These are phyloP conservation scores for Apamea monoglypha DNA, from an alignment of 2,888 invertebrate genomes.

Conservation along the genomic window DNA sequence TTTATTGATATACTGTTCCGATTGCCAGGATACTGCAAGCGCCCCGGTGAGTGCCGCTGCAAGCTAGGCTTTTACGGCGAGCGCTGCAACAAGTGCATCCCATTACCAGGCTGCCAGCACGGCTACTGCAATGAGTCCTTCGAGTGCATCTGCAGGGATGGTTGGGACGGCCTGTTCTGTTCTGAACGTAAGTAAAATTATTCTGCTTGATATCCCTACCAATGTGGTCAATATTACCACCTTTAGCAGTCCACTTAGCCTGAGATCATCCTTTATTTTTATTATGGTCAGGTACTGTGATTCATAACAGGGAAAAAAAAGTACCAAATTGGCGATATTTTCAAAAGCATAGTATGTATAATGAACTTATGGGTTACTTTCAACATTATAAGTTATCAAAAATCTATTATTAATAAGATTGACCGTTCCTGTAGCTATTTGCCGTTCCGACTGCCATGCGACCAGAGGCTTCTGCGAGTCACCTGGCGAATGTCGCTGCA, in stretches of 20 bases:
- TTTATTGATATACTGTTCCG: not conserved
- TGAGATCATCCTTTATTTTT: not conserved
- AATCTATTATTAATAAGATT: not conserved
- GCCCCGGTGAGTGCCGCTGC: constrained; percentile 97
- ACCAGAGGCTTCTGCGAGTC: constrained; percentile 96
- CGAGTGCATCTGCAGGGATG: constrained; percentile 95
- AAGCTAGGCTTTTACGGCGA: constrained; percentile 97
- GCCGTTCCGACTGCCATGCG: constrained; percentile 95
- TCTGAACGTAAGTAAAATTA: constrained; percentile 92
- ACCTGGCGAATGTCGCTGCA: constrained; percentile 97
- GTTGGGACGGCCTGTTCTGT: constrained; percentile 97
- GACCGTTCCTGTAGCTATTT: constrained; percentile 91
- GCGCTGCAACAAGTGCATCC: constrained; percentile 95
- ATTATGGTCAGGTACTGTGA: not conserved
- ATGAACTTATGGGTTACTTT: not conserved
- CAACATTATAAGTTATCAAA: not conserved
- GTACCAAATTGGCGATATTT: too few species aligned
- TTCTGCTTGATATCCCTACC: not conserved
- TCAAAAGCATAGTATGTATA: too few species aligned
- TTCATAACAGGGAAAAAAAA: not conserved
- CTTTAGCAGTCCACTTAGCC: not conserved
- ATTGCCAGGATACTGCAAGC: constrained; percentile 93
- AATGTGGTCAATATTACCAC: not conserved
- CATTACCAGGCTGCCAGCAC: constrained; percentile 96
- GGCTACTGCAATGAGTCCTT: constrained; percentile 96